Evolutionary conservation across 2,797 vertebrate species (phyloP).

Genomic region (Schizopygopsis pylzovi): DNA sequence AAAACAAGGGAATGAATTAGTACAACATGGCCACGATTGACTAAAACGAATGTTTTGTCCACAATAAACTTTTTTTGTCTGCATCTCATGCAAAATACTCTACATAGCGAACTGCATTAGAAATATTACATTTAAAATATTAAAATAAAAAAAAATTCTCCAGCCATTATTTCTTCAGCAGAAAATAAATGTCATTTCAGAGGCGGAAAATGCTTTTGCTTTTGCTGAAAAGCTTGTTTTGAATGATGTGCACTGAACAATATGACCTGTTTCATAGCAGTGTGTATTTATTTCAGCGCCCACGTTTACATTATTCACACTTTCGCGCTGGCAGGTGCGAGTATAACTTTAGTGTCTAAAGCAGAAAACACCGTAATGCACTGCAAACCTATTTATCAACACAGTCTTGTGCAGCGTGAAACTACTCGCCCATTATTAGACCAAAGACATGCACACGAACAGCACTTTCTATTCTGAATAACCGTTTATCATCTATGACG

Average conservation of each 20-base stretch:
- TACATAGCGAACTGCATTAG: background rate
- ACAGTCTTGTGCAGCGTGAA: background rate
- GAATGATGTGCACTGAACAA: background rate
- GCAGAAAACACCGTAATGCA: conserved; percentile 4
- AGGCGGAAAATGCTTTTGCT: background rate
- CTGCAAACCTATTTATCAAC: conserved; percentile 1
- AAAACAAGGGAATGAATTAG: no score
- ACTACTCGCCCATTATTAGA: background rate
- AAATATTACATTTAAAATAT: background rate
- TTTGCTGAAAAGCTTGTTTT: background rate
- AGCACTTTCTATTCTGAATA: background rate
- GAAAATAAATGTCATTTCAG: background rate
- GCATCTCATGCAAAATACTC: background rate
- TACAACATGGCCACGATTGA: background rate
- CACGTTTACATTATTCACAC: background rate
- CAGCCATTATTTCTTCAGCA: background rate
- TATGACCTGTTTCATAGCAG: background rate
- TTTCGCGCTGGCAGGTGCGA: background rate
- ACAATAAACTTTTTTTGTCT: background rate
- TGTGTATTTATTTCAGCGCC: background rate
- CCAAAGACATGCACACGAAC: background rate
- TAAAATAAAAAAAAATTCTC: background rate
- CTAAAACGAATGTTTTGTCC: background rate
- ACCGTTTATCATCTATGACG: background rate
- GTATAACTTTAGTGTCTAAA: background rate